phyloP scores from a whole-genome alignment of 2,888 invertebrate species.

The Vanessa cardui region DNA sequence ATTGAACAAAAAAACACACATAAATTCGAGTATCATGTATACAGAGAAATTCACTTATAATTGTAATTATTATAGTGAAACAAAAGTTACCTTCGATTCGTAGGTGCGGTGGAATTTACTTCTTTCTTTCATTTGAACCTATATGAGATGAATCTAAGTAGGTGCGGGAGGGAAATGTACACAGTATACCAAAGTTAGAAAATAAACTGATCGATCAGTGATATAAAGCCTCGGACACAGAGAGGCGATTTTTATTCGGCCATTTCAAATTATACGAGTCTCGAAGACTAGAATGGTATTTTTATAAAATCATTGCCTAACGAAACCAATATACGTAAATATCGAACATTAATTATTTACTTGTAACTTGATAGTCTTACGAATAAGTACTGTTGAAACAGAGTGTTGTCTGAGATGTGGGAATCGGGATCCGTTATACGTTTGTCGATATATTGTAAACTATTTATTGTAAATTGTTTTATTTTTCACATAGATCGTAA shows the following conservation, averaged over 20 bases:
- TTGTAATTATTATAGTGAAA: conserved; percentile 66
- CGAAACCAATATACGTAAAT: conserved; percentile 80
- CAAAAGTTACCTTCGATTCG: conserved; percentile 77
- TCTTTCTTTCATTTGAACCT: conserved; percentile 58
- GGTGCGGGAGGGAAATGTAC: conserved; percentile 66
- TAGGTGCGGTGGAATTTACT: conserved; percentile 56
- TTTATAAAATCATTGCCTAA: conserved; percentile 81
- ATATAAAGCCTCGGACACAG: conserved; percentile 21
- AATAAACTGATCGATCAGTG: conserved; percentile 58
- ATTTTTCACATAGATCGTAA: conserved; percentile 74
- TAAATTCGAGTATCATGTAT: conserved; percentile 42
- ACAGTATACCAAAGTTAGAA: conserved; percentile 83
- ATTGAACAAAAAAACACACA: conserved; percentile 49
- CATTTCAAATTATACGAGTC: conserved; percentile 50
- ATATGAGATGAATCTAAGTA: conserved; percentile 56
- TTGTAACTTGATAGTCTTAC: conserved; percentile 75
- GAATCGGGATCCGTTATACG: conserved; percentile 79
- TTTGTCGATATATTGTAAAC: conserved; percentile 75
- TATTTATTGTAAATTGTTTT: conserved; percentile 76
- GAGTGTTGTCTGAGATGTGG: conserved; percentile 54
- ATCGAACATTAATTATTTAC: conserved; percentile 75
- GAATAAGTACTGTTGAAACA: conserved; percentile 61
- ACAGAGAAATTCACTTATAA: conserved; percentile 58
- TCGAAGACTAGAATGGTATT: conserved; percentile 67
- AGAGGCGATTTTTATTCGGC: conserved; percentile 41